Conservation (phyloP, 1,140 invertebrate genomes). For the Pseudomyrmex gracilis region DNA sequence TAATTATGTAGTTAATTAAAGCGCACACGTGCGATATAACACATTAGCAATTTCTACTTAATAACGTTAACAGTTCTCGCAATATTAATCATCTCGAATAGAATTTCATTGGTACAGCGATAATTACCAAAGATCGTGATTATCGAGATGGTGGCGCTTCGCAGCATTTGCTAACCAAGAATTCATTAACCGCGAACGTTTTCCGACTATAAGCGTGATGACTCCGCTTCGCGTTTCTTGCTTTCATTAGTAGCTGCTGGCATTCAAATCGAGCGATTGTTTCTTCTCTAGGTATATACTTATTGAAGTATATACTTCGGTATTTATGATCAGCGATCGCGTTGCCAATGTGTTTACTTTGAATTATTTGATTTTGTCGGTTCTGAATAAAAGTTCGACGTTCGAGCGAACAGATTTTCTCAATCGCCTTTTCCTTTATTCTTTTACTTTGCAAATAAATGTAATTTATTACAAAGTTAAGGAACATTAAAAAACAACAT, state of each 20-base stretch:
- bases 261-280: constrained; percentile 25
- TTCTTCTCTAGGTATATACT: not conserved
- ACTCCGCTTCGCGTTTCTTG: constrained; percentile 33
- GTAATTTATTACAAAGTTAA: too few relatives aligned
- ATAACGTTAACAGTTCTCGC: constrained; percentile 12
- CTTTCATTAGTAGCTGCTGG: constrained; percentile 7
- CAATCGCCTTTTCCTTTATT: not conserved
- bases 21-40: too few relatives aligned
- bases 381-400: not conserved
- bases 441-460: not conserved
- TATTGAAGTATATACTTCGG: not conserved
- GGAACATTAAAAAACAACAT: too few relatives aligned
- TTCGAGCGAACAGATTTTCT: too few relatives aligned
- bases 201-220: constrained; percentile 15
- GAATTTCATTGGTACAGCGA: constrained; percentile 22
- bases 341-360: not conserved
- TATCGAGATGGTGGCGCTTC: constrained; percentile 14
- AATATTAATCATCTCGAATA: constrained; percentile 37
- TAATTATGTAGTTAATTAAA: constrained; percentile 6
- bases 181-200: constrained; percentile 37
- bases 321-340: constrained; percentile 11
- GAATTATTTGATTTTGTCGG: not conserved
- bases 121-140: constrained; percentile 44
- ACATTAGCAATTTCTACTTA: constrained; percentile 14
- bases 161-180: constrained; percentile 23